A percentile compares a stretch with the other conserved stretches of the same genome.
Evolutionary conservation across 2,888 invertebrate species (phyloP).

Genomic region (Mycalesis mineus): DNA sequence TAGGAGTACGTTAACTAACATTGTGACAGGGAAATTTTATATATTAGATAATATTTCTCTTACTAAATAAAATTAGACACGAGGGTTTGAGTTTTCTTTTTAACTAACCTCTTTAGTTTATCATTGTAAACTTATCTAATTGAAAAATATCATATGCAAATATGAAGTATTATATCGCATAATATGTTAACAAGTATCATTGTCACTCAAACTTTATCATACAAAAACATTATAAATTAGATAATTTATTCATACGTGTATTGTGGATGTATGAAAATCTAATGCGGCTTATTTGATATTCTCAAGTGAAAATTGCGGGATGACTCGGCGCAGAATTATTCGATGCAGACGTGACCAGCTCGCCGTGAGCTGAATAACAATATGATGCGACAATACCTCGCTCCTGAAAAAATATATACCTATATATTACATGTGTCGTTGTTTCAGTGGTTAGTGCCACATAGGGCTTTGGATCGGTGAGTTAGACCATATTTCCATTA

Average conservation of each 20-base stretch:
- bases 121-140: too few species aligned
- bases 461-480: too few species aligned
- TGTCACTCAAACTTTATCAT: not conserved
- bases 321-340: conserved; percentile 71
- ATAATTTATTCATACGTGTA: conserved; percentile 16
- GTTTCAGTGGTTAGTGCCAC: too few species aligned
- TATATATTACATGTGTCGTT: not conserved
- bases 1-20: too few species aligned
- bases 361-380: conserved; percentile 62
- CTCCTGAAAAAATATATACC: conserved; percentile 19
- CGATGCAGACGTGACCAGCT: conserved; percentile 62
- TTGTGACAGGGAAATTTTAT: too few species aligned
- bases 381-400: conserved; percentile 43
- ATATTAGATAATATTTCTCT: too few species aligned
- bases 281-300: conserved; percentile 59
- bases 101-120: too few species aligned
- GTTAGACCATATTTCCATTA: too few species aligned
- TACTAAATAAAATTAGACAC: too few species aligned
- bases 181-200: not conserved
- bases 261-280: conserved; percentile 26
- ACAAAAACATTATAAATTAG: not conserved
- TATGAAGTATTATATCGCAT: too few species aligned
- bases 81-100: too few species aligned
- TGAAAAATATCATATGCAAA: too few species aligned
- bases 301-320: conserved; percentile 61